Evolutionary conservation across 2,888 invertebrate species (phyloP).

Genomic region (Loripinus fragilis): DNA sequence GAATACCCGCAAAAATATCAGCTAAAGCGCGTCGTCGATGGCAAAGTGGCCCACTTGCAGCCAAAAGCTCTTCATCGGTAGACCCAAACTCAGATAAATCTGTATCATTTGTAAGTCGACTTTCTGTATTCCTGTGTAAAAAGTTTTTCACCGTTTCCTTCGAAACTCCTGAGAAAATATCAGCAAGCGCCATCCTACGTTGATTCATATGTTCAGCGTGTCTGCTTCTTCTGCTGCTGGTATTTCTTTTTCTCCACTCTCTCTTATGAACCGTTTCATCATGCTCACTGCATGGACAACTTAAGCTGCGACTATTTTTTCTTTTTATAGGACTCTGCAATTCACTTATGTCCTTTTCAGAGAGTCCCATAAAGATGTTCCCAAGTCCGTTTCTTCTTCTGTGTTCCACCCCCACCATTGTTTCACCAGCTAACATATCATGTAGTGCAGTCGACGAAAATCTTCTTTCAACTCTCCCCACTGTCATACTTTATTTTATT

Average conservation of each 20-base stretch:
- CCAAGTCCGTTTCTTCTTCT: slow-evolving; percentile 39
- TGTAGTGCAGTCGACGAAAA: not conserved
- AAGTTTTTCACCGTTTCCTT: not conserved
- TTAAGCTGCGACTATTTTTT: not conserved
- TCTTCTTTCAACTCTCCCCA: not conserved
- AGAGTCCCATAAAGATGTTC: slow-evolving; percentile 38
- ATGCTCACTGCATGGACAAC: not conserved
- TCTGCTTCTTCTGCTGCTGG: not conserved
- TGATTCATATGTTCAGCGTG: not conserved
- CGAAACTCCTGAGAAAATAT: slow-evolving; percentile 22
- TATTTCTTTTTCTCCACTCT: no score
- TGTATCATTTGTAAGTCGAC: not conserved
- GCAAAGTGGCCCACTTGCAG: not conserved
- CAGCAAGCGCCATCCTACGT: slow-evolving; percentile 24
- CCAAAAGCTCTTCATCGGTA: no score
- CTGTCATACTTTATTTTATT: not conserved
- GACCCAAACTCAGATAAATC: not conserved
- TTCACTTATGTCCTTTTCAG: slow-evolving; percentile 19
- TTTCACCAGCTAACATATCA: not conserved
- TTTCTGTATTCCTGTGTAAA: not conserved
- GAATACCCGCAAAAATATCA: slow-evolving; percentile 34
- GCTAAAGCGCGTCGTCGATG: slow-evolving; percentile 18
- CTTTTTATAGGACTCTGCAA: not conserved
- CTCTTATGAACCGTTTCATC: no score
- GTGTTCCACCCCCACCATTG: not conserved